These are phyloP conservation scores for Antheraea assamensis DNA, from an alignment of 2,888 invertebrate genomes.

Conservation along the genomic window DNA sequence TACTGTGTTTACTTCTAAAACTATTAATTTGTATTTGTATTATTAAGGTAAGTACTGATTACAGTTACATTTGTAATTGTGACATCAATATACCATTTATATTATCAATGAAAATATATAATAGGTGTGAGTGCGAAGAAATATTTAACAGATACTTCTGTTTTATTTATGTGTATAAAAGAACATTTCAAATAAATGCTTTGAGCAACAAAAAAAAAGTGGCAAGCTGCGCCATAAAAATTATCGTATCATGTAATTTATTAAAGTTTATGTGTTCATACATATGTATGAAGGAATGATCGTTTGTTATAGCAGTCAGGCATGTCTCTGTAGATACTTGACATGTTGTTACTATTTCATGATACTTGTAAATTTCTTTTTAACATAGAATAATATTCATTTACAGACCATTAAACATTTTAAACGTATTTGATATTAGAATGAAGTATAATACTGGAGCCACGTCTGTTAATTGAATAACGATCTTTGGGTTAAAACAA, in stretches of 20 bases:
- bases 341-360: not conserved
- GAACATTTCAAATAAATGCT: not conserved
- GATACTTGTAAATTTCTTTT: not conserved
- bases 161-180: not conserved
- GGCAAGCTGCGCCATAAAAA: not conserved
- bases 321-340: not conserved
- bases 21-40: too few relatives aligned
- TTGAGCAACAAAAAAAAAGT: not conserved
- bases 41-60: too few relatives aligned
- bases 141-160: too few relatives aligned
- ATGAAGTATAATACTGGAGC: not conserved
- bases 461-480: too few relatives aligned
- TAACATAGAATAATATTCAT: not conserved
- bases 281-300: not conserved
- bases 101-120: too few relatives aligned
- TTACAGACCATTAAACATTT: not conserved
- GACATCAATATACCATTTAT: too few relatives aligned
- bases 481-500: not conserved
- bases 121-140: too few relatives aligned
- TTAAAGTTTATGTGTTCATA: conserved; percentile 5
- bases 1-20: too few relatives aligned
- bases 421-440: not conserved
- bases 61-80: too few relatives aligned
- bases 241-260: not conserved
- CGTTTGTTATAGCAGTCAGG: not conserved